Evolutionary conservation across 2,888 invertebrate genomes (phyloP), one percentile per base, ranked within the genome.

Genomic region (Nemotelus pantherinus): DNA sequence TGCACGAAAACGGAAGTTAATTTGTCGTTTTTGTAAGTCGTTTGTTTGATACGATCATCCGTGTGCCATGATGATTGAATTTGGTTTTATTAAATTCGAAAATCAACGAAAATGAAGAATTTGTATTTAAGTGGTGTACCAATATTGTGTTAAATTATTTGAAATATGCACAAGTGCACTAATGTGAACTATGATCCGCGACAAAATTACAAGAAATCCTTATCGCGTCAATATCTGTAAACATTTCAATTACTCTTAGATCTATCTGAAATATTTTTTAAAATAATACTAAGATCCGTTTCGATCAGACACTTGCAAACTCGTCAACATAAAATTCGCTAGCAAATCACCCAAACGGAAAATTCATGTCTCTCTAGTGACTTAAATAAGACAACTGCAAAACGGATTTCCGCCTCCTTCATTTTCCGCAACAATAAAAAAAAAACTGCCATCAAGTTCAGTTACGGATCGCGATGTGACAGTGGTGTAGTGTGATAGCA

Each of bases 331-430:
- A 39, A 53, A 53, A 53, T 53, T 10, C 53, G 7, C 10, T 10
- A 10, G 53, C 1, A 65, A 65, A 7, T 47, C 53, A 53, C 6
- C 55, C 70, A 53, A 70, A 55, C 70, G 70, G 43, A 53, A 70
- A 70, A 47, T 65, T 41, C 65, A 45, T 25, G 47, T 2, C 25
- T 25, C 25, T 25, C 39, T 39, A 47, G 65, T 65, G 65, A 47
- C 65, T 25, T 25, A 65, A 47, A 47, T 65, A 9, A 65, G n/a
- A 65, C 65, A 65, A 70, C 4, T 53, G 55, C 10, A 70, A 50
- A 70, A 55, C 70, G 70, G 70, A 70, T 70, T 55, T 70, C 70
- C 70, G 70, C 53, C 55, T 53, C 43, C 53, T 53, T 50, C 53
- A 25, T 39, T 67, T 67, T 10, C 25, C 25, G 25, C 25, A 25